Evolutionary conservation across 1,140 invertebrate species (phyloP), one percentile per base, ranked within the genome.

Genomic region (Drosophila gunungcola): DNA sequence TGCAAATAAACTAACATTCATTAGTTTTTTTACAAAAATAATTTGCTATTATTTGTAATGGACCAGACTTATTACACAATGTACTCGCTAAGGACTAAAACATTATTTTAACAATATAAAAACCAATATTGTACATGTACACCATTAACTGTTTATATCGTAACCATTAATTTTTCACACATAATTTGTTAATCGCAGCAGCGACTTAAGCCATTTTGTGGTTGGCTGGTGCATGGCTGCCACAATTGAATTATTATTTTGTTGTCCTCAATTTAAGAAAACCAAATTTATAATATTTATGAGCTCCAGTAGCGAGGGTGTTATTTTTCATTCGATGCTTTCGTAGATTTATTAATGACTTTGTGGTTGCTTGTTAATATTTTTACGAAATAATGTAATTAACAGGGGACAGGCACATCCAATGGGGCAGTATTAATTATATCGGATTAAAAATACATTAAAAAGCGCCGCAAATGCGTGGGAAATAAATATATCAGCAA

Each of bases 301-400:
- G 54, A 29, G 43, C 63, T 58, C 25, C 49, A 32, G 42, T 39
- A 13, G 25, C 32, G 9, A 0, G 32, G 9, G 46, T 45, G 29
- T 60, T 64, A 36, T 69, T 74, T 74, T 70, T 49, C 80, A 64
- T 57, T 36, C 67, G 36, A 48, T 72, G 61, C 64, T 70, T 46
- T 54, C 67, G 52, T 62, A 49, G 73, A 77, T 85, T 77, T 80
- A 84, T 84, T 85, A 84, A 83, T 80, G 80, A 84, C 80, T 84
- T 73, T 83, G 68, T 36, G 49, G 48, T 39, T 21, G 51, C 58
- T 61, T 77, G 81, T 80, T 85, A 77, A 77, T 80, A 77, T 53
- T 76, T 84, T 76, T 60, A 52, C 54, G 56, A 55, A 54, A 76
- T 80, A 73, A 80, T 69, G 64, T 65, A 73, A 85, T 84, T 73